Base-by-base conservation (phyloP, 2,888 invertebrate species). In the Polydrusus cervinus region DNA sequence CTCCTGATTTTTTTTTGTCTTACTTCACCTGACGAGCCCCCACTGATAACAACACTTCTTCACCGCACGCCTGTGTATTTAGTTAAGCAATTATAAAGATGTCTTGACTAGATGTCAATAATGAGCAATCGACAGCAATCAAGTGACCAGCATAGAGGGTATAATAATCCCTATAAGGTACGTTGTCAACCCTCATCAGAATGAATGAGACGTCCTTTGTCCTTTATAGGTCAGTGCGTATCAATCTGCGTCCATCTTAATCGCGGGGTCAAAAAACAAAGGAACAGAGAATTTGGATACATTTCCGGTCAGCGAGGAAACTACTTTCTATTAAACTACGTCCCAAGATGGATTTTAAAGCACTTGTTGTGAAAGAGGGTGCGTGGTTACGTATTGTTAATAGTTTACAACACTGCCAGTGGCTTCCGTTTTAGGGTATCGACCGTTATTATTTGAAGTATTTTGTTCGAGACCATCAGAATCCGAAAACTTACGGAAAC, bases 211-310 rank as follows among this genome's bases (percentile, higher is more conserved):
- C 14, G n/a, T 9, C n/a, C n/a, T n/a, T n/a, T 30, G n/a, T 9
- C n/a, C n/a, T n/a, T n/a, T 30, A n/a, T 55, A 34, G 55, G 30
- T 55, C 34, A 34, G 55, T 55, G 0, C 7, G 9, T 55, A 55
- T 34, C 55, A 34, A 34, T 55, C 55, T 34, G 30, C 30, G 30
- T 55, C 55, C 7, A 34, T 55, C 55, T 55, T 55, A 55, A 30
- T 55, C 6, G n/a, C 16, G 30, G 53, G 30, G 14, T 14, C 55
- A 14, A 55, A 34, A 55, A 55, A 34, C 8, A 30, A 11, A 34
- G 11, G 11, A 14, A 14, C 2, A 8, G 34, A 34, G n/a, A 53
- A 53, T 53, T 25, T 13, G n/a, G 25, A 53, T 53, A 16, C 16
- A 49, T 49, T 49, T 49, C 16, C 16, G 47, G 47, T 49, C 47